Base-by-base conservation (phyloP, 2,113 vertebrate species). In the Melanerpes formicivorus region DNA sequence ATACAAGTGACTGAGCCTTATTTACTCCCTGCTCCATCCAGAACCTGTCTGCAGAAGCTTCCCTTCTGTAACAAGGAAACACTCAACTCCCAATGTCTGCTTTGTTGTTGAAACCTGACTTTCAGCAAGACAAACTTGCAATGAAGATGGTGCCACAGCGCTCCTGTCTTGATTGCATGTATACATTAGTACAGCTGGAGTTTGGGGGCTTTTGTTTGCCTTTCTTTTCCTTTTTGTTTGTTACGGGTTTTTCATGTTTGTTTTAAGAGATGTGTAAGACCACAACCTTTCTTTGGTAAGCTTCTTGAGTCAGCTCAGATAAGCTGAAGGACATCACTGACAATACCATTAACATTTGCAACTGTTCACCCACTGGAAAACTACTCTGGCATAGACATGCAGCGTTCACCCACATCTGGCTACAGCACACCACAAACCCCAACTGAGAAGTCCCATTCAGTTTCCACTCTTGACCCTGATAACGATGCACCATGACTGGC, bases 341-440 rank as follows among this genome's bases (percentile, higher is more conserved):
- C 90, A 82, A 52, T 9, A 30, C 76, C 70, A 59, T 93, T 95
- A 87, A 83, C 94, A 93, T 72, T 62, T 88, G 66, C 90, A 95
- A 90, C 94, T 95, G 84, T 84, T 95, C 73, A 95, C 93, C 86
- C 72, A 29, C 70, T 88, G 81, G 93, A 91, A 88, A 95, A 94
- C 84, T 23, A 91, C 73, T 86, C 71, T 90, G 87, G 95, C 93
- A 83, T 74, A 75, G 94, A 88, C 44, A 75, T 11, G 54, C 70
- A 76, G 66, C 4, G 55, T 90, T 93, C 89, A 90, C 76, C 93
- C 86, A 87, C 91, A 95, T 71, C 77, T 87, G 84, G 90, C 88
- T 84, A 74, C 82, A 58, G 84, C 63, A 52, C 19, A 88, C 88
- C 89, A 80, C 85, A 89, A 81, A 78, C 67, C 54, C 73, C 69